phyloP scores from a whole-genome alignment of 2,888 invertebrate species.

The Synanthedon vespiformis region DNA sequence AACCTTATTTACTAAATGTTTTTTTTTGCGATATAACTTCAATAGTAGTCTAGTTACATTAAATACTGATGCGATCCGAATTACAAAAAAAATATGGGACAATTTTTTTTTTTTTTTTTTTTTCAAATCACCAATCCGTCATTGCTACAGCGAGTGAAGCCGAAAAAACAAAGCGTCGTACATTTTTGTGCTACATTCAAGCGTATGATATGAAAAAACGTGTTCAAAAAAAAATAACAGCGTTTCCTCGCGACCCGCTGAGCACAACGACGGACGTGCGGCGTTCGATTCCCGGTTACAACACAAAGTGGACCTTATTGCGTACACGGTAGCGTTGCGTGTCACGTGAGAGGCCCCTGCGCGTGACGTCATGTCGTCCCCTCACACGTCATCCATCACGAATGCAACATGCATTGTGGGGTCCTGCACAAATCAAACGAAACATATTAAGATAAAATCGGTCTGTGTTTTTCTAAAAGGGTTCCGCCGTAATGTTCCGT shows the following conservation, averaged over 20 bases:
- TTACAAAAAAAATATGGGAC: neutral
- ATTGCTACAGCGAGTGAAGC: neutral
- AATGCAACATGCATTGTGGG: slow-evolving; percentile 67
- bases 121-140: neutral
- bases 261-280: neutral
- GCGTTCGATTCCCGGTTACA: neutral
- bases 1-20: slow-evolving; percentile 23
- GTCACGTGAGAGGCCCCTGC: slow-evolving; percentile 9
- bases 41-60: slow-evolving; percentile 28
- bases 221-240: slow-evolving; percentile 34
- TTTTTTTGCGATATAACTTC: slow-evolving; percentile 27
- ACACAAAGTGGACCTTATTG: neutral
- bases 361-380: slow-evolving; percentile 30
- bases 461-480: no score
- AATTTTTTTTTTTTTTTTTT: no score
- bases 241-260: slow-evolving; percentile 5
- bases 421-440: slow-evolving; percentile 39
- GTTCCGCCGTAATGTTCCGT: no score
- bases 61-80: slow-evolving; percentile 36
- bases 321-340: slow-evolving; percentile 17
- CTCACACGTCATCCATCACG: slow-evolving; percentile 66
- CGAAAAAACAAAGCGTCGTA: neutral
- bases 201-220: slow-evolving; percentile 50
- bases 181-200: slow-evolving; percentile 23
- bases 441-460: no score